Evolutionary conservation across 2,888 invertebrate species (phyloP), one percentile per base, ranked within the genome.

Genomic region (Dromius quadrimaculatus): DNA sequence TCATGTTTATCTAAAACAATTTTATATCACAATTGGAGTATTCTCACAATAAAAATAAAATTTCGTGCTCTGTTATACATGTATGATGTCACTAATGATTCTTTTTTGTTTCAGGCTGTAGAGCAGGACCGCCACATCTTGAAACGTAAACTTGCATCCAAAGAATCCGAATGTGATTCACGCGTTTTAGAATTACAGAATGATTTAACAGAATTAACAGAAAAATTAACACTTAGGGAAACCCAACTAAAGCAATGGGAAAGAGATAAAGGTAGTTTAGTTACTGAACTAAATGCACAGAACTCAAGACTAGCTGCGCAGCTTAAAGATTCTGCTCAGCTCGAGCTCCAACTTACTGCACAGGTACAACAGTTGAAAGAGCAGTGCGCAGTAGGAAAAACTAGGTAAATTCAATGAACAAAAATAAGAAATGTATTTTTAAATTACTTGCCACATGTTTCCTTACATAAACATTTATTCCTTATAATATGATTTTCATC

Each of bases 71-170:
- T 9, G 32, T 32, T 32, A 6, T 32, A 9, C 9, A 32, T 5
- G 32, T 32, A 9, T 6, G 32, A 32, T 9, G 9, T 32, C 9
- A 6, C 9, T 32, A 32, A 6, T 32, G 9, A 32, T 32, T 6
- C 32, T 65, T 75, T 75, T 73, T 74, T 73, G 64, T 84, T 84
- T 0, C 87, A 97, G 97, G 90, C 90, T 79, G 86, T 97, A 81
- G 95, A 97, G 83, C 97, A 97, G 83, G 97, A 97, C 83, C 92
- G 95, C 77, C 94, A 97, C 83, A 87, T 92, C 62, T 86, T 97
- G 62, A 87, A 94, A 72, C 87, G 96, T 73, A 92, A 93, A 77
- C 84, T 97, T 79, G 92, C 94, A 77, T 91, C 93, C 41, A 89
- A 92, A 41, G 92, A 94, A 80, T 92, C 93, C 23, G 97, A 97